Percentiles rank a stretch among this genome's conserved stretches.
These are phyloP conservation scores for Acrocephalus kingi DNA, from an alignment of 2,113 vertebrate species.

Conservation along the genomic window DNA sequence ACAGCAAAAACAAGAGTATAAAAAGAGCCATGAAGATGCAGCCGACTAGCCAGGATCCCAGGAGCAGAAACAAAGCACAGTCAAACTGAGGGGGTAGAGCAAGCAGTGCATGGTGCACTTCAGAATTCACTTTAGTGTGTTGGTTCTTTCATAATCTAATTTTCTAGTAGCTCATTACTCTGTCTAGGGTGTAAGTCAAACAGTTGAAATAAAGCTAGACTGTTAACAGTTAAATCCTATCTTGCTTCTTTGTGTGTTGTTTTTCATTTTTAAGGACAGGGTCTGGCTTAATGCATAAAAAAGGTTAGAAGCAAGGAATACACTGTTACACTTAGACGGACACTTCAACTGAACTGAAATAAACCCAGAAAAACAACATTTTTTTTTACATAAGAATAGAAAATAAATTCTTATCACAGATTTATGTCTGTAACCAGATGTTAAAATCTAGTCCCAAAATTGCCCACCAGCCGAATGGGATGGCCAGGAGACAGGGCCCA, in stretches of 20 bases:
- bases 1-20: not conserved
- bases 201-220: not conserved
- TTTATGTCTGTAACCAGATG: not conserved
- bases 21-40: not conserved
- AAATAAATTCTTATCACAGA: not conserved
- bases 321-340: not conserved
- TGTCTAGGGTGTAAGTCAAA: not conserved
- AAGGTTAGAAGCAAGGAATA: not conserved
- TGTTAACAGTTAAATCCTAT: not conserved
- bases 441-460: not conserved
- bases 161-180: not conserved
- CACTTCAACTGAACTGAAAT: not conserved
- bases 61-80: not conserved
- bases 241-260: not conserved
- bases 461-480: fast-evolving
- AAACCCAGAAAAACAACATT: not conserved
- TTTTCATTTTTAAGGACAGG: not conserved
- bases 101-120: not conserved
- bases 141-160: not conserved
- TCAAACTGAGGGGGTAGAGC: not conserved
- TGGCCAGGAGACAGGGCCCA: fast-evolving
- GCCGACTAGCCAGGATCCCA: not conserved
- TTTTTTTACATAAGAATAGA: not conserved
- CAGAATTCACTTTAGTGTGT: not conserved
- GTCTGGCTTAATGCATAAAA: not conserved